Base-by-base conservation (phyloP, 2,113 vertebrate genomes). In the Coturnix japonica region DNA sequence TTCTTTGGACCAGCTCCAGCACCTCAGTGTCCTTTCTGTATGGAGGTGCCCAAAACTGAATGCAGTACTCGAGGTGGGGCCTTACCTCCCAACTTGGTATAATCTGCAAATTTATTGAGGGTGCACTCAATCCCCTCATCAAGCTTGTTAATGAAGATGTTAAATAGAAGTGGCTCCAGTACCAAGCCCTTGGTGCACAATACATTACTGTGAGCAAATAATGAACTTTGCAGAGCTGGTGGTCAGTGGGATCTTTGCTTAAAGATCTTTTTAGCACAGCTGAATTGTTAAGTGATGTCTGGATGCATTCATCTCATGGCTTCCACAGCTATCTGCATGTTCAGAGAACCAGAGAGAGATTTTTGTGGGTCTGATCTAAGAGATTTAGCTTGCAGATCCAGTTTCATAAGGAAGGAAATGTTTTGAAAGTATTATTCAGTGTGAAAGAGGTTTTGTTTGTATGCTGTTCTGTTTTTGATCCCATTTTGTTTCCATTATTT, bases 371-470 rank as follows among this genome's bases (percentile, higher is more conserved):
- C 21, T 81, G 23, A 5, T 76, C 44, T 59, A 25, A 83, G 85
- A 82, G 43, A 57, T 79, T 72, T 79, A 76, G 19, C 74, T 89
- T 73, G 61, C 44, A 87, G 74, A 81, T 87, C 33, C 64, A 70
- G 37, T 90, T 94, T 95, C 59, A 59, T n/a, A 49, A 72, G 54
- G 49, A 91, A 83, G 57, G 31, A 67, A 26, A 19, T 54, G 39
- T 65, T 89, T 86, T 77, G 73, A 19, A 33, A 67, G 2, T 83
- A 88, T 88, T 83, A 69, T 1, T 3, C 28, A 79, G 13, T 1
- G 1, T 86, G 3, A 28, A 71, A 75, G 54, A 64, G 15, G 30
- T 57, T 65, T 60, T 83, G 22, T 67, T 87, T 81, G 18, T 39
- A 56, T 82, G 31, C 31, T 79, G 28, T 51, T 69, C 7, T 17